Percentiles rank a stretch among this genome's conserved stretches.
Evolutionary conservation across 2,797 vertebrate genomes (phyloP).

Genomic region (Oreonectes daqikongensis): DNA sequence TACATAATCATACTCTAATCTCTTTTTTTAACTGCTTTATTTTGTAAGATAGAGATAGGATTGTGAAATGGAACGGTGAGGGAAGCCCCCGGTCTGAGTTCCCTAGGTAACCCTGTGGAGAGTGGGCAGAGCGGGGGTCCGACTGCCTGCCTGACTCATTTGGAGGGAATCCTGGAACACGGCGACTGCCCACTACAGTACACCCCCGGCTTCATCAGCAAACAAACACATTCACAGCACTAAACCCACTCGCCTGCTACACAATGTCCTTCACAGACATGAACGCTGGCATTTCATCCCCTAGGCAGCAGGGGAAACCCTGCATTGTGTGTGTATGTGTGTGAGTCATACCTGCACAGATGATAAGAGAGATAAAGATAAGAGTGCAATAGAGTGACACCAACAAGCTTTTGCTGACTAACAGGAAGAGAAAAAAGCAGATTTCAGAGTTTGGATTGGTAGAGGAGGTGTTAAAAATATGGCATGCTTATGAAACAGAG

Average conservation of each 20-base stretch:
- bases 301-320: conserved; percentile 56
- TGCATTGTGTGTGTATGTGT: conserved; percentile 36
- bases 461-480: not conserved
- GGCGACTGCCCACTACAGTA: conserved; percentile 80
- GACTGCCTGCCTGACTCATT: conserved; percentile 79
- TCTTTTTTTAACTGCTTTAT: conserved; percentile 1
- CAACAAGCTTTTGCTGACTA: conserved; percentile 49
- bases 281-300: conserved; percentile 47
- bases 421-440: conserved; percentile 42
- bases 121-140: conserved; percentile 68
- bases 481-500: not conserved
- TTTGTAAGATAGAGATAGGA: conserved; percentile 42
- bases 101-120: conserved; percentile 82
- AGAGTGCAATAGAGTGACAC: conserved; percentile 49
- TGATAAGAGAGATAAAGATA: conserved; percentile 51
- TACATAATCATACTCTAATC: not conserved
- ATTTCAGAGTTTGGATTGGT: conserved; percentile 30
- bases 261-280: conserved; percentile 48
- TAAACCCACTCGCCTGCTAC: conserved; percentile 15
- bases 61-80: conserved; percentile 71
- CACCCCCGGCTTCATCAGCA: conserved; percentile 79
- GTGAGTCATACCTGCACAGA: conserved; percentile 60
- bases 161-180: conserved; percentile 85
- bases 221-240: conserved; percentile 63
- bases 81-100: conserved; percentile 81